Percentiles rank a stretch among this genome's conserved stretches.
Evolutionary conservation across 1,140 invertebrate genomes (phyloP).

Genomic region (Zaprionus capensis): DNA sequence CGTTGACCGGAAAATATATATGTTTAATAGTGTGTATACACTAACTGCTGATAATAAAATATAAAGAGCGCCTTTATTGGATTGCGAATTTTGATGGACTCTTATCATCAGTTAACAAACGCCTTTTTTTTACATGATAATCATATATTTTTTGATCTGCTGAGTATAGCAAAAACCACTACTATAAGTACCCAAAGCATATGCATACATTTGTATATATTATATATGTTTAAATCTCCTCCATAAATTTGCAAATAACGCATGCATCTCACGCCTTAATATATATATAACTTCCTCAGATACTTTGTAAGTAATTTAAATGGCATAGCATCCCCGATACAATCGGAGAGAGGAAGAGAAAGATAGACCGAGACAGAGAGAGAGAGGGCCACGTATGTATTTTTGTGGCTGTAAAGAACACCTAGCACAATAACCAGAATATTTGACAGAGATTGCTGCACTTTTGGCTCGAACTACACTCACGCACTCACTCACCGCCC

Average conservation of each 20-base stretch:
- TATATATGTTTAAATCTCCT: not conserved
- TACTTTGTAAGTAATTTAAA: conserved; percentile 2
- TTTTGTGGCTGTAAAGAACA: not conserved
- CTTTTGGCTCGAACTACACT: not conserved
- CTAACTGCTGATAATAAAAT: not conserved
- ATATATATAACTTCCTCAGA: not conserved
- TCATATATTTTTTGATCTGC: too few relatives aligned
- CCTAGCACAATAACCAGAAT: not conserved
- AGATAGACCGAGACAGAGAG: not conserved
- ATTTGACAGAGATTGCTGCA: not conserved
- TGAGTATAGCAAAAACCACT: too few relatives aligned
- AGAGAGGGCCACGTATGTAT: conserved; percentile 6
- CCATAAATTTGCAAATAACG: not conserved
- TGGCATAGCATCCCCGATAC: not conserved
- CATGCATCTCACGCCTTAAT: not conserved
- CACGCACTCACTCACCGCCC: conserved; percentile 40
- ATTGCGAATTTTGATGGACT: too few relatives aligned
- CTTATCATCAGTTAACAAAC: too few relatives aligned
- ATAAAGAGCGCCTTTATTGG: not conserved
- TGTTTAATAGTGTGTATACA: not conserved
- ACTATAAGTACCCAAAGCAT: too few relatives aligned
- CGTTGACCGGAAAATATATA: not conserved
- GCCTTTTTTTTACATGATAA: too few relatives aligned
- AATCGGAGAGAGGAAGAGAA: not conserved
- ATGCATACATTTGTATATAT: too few relatives aligned